Evolutionary conservation across 2,113 vertebrate genomes (phyloP).

Genomic region (Rutilus rutilus): DNA sequence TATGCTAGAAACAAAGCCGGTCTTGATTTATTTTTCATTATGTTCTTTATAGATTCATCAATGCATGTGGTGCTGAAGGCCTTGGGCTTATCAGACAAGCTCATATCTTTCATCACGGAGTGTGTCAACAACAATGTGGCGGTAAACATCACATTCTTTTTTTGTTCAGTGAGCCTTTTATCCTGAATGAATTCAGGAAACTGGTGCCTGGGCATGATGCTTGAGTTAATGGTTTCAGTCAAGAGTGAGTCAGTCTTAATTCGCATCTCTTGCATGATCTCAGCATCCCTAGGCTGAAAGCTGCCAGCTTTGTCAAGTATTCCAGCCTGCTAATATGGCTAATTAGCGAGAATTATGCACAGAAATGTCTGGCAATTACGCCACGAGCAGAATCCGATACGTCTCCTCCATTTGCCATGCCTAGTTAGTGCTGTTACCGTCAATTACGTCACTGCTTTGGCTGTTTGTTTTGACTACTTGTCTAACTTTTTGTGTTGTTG

Average conservation of each 20-base stretch:
- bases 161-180: background rate
- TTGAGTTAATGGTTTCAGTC: slow-evolving; percentile 67
- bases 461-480: slow-evolving; percentile 22
- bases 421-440: slow-evolving; percentile 22
- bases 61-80: slow-evolving; percentile 87
- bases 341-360: slow-evolving; percentile 59
- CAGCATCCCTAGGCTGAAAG: slow-evolving; percentile 60
- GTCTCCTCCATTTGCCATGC: slow-evolving; percentile 4
- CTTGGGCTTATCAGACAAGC: slow-evolving; percentile 80
- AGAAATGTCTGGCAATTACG: slow-evolving; percentile 49
- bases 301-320: slow-evolving; percentile 54
- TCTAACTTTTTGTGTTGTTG: background rate
- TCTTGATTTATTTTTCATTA: background rate
- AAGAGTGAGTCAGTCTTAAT: slow-evolving; percentile 64
- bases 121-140: slow-evolving; percentile 79
- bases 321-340: slow-evolving; percentile 58
- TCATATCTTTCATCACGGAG: slow-evolving; percentile 79
- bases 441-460: slow-evolving; percentile 13
- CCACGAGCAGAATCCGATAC: slow-evolving; percentile 42
- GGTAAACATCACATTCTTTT: slow-evolving; percentile 70
- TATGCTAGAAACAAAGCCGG: background rate
- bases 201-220: background rate
- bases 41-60: slow-evolving; percentile 77
- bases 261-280: slow-evolving; percentile 62
- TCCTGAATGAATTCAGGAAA: slow-evolving; percentile 18